phyloP scores from a whole-genome alignment of 2,888 invertebrate species.

The Dynastes grantii region DNA sequence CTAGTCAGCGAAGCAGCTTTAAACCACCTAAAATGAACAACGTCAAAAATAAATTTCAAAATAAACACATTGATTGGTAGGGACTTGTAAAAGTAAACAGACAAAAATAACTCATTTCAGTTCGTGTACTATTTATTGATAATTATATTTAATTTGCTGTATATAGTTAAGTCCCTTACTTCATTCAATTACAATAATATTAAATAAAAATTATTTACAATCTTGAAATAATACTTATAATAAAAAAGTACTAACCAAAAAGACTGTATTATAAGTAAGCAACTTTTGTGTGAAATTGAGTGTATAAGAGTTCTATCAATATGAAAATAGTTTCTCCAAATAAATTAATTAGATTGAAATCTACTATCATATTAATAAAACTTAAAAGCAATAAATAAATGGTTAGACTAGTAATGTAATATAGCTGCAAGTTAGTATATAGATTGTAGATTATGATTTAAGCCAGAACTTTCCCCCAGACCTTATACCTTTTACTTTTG shows the following conservation, averaged over 20 bases:
- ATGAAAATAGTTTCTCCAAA: background rate
- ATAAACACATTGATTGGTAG: constrained; percentile 1
- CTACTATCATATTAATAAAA: background rate
- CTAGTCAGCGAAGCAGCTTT: constrained; percentile 61
- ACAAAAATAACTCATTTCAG: constrained; percentile 4
- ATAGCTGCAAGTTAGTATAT: too few relatives aligned
- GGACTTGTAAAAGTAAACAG: constrained; percentile 20
- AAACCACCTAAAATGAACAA: constrained; percentile 62
- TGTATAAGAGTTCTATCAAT: background rate
- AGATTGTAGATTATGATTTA: constrained; percentile 66
- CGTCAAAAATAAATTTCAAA: constrained; percentile 43
- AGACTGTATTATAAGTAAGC: too few relatives aligned
- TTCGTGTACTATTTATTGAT: background rate
- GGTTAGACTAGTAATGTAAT: background rate
- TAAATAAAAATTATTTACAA: background rate
- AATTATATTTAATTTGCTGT: constrained; percentile 6
- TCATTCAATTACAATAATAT: background rate
- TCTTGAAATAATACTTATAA: background rate
- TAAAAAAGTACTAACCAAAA: background rate
- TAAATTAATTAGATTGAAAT: background rate
- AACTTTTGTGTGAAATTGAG: background rate
- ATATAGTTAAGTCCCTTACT: background rate
- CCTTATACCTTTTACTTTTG: constrained; percentile 80
- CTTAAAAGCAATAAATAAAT: background rate
- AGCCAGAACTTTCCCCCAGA: constrained; percentile 82